Conservation (phyloP, 1,140 invertebrate species). For the Solenopsis fugax region DNA sequence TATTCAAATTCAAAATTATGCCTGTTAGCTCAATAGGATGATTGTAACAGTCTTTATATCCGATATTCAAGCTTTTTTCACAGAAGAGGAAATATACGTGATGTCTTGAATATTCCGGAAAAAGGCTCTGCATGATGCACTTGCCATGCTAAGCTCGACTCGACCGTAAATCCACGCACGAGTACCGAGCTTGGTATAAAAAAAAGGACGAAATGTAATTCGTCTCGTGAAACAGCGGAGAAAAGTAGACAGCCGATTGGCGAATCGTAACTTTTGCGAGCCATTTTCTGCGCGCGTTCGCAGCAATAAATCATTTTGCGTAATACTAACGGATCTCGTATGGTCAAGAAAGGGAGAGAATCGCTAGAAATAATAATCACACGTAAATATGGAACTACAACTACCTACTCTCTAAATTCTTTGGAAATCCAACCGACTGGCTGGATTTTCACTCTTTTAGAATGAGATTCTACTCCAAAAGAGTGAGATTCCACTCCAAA, state of each 20-base stretch:
- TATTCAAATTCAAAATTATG: not conserved
- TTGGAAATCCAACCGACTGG: too few relatives aligned
- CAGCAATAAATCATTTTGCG: conserved; percentile 20
- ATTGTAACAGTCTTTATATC: conserved; percentile 8
- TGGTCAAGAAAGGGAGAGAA: not conserved
- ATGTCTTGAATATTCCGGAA: conserved; percentile 6
- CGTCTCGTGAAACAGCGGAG: conserved; percentile 7
- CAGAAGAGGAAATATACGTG: not conserved
- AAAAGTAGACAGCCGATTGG: conserved; percentile 23
- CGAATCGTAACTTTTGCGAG: conserved; percentile 19
- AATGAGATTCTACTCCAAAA: too few relatives aligned
- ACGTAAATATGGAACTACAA: conserved; percentile 16
- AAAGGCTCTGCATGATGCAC: not conserved
- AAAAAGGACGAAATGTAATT: conserved; percentile 11
- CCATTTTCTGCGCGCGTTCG: not conserved
- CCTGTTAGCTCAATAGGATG: not conserved
- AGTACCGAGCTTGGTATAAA: conserved; percentile 15
- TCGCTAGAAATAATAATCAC: not conserved
- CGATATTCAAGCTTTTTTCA: not conserved
- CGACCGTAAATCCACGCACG: conserved; percentile 35
- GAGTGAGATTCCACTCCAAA: too few relatives aligned
- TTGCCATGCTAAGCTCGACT: conserved; percentile 22
- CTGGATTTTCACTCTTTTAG: too few relatives aligned
- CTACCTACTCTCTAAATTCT: too few relatives aligned
- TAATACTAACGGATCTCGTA: conserved; percentile 17